Base-by-base conservation (phyloP, 2,888 invertebrate species). In the Parnassius apollo region DNA sequence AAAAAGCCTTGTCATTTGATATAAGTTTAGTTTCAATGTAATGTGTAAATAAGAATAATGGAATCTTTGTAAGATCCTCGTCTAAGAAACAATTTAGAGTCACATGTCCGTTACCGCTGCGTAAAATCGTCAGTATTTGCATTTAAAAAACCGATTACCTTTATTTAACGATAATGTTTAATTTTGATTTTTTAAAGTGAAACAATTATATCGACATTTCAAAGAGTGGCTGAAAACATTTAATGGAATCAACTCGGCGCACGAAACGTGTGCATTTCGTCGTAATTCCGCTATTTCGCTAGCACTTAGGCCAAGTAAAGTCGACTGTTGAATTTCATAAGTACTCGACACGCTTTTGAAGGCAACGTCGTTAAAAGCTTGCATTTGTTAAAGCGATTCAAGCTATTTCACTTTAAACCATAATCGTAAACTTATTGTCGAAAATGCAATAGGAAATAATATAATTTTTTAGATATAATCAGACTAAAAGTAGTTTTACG, bases 281-380 rank as follows among this genome's bases (percentile, higher is more conserved):
- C 42, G 25, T 52, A 59, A 52, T n/a, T 25, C 44, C 45, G 11
- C 25, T n/a, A 44, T 59, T 59, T 25, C 57, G 58, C 51, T 45
- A 51, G 42, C 51, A 25, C 51, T 59, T 59, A 59, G 44, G 51
- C 25, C 22, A 51, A 52, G 58, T 51, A 44, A 59, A 52, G 25
- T 59, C 50, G 58, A 52, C 52, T 51, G 50, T 59, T 59, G 58
- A 51, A 59, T 51, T 51, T 59, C 50, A 51, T 44, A 58, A 58
- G 51, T 51, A 59, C 44, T 12, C 58, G 45, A 45, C 45, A 59
- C 35, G 57, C 44, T 50, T 51, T 59, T 45, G 9, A 51, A 51
- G 58, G 58, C 51, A 25, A n/a, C 13, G 48, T 51, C 25, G 58
- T 42, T 52, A 59, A 59, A 44, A 51, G 58, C 58, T 44, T n/a